Base-by-base conservation (phyloP, 1,140 invertebrate genomes). In the Zaprionus camerounensis region DNA sequence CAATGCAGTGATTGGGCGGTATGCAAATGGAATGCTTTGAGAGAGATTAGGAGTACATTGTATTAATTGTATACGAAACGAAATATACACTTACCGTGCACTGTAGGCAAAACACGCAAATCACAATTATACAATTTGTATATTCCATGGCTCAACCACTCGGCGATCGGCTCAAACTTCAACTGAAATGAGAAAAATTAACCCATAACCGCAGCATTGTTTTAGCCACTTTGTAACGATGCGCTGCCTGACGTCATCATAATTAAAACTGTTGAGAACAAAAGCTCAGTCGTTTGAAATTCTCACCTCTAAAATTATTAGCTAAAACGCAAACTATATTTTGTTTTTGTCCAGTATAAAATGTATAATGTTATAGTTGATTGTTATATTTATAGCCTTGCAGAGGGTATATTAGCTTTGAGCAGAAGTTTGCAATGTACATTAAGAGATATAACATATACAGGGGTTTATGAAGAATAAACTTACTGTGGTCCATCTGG, bases 1-100 rank as follows among this genome's bases (percentile, higher is more conserved):
- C 81, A 12, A 90, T 85, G 65, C 85, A 90, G 36, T 90, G 72
- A 57, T 77, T 34, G 12, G 75, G 81, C 1, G 81, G 75, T 56
- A 90, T 58, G 41, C 85, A 90, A 28, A 90, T 77, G 0, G 80
- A 63, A 15, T 71, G 9, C 81, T 90, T 26, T 5, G 26, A 12
- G n/a, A 9, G 41, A 2, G 41, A 11, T 17, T 22, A 20, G 17
- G 7, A 1, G 2, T 34, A 41, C 5, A 56, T 15, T 49, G 15
- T 34, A 59, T 65, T 38, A 26, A 17, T 7, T 38, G 53, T n/a
- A 12, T n/a, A n/a, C n/a, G n/a, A 5, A 20, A 41, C 12, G 28
- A 17, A 15, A 11, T 31, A 11, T 31, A 4, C 3, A 71, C 68
- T 59, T 9, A 76, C 73, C 44, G 73, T 59, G 51, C 26, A 41